phyloP scores from a whole-genome alignment of 2,113 vertebrate species.

The Xiphorhynchus elegans region DNA sequence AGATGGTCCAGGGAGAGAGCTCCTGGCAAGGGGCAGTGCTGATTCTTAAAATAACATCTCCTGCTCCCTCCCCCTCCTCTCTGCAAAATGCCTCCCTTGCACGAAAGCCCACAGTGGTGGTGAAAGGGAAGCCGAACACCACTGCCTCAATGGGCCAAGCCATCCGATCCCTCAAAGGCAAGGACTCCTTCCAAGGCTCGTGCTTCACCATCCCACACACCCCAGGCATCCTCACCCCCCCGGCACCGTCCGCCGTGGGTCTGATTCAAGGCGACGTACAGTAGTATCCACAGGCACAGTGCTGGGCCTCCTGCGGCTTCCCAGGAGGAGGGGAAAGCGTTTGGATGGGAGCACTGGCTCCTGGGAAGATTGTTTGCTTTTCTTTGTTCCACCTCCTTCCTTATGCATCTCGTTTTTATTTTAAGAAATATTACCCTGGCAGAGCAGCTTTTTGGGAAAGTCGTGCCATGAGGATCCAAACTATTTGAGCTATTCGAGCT shows the following conservation, averaged over 20 bases:
- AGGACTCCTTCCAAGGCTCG: constrained; percentile 48
- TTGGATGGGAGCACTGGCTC: constrained; percentile 43
- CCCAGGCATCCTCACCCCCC: not conserved
- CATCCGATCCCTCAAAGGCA: not conserved
- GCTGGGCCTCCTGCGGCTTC: constrained; percentile 22
- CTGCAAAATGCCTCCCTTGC: constrained; percentile 29
- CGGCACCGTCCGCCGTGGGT: not conserved
- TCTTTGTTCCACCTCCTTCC: constrained; percentile 49
- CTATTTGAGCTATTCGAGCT: constrained; percentile 56
- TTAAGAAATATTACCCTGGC: constrained; percentile 58
- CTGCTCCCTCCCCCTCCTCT: not conserved
- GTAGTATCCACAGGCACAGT: constrained; percentile 17
- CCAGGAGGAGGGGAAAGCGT: not conserved
- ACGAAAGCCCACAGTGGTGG: not conserved
- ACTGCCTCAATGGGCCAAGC: not conserved
- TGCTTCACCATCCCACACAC: constrained; percentile 18
- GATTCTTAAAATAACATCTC: constrained; percentile 26
- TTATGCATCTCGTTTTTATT: constrained; percentile 44
- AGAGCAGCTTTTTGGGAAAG: constrained; percentile 26
- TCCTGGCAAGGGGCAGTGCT: not conserved
- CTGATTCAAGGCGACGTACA: not conserved
- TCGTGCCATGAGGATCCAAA: constrained; percentile 8
- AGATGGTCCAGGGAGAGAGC: not conserved
- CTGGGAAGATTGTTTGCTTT: constrained; percentile 35
- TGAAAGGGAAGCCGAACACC: not conserved